Base-by-base conservation (phyloP, 2,797 vertebrate species). In the Phoxinus dragarum region DNA sequence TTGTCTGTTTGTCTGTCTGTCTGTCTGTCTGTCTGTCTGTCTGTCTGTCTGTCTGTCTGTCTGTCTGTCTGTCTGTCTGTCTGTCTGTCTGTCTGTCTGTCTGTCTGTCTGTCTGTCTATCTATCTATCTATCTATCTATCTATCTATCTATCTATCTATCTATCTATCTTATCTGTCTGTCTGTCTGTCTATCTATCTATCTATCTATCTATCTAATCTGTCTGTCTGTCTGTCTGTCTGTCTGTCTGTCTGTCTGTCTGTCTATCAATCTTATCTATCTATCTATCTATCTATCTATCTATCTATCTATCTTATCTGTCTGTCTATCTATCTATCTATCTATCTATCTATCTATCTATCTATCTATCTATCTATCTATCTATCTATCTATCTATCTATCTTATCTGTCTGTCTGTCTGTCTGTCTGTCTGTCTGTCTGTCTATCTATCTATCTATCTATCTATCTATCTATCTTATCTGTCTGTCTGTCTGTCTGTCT, bases 291-390 rank as follows among this genome's bases (percentile, higher is more conserved):
- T 49, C n/a, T 1, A 42, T n/a, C 23, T 6, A 72, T 72, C 23
- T 0, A 44, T 71, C 3, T 0, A 47, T 47, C 52, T 1, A 21
- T 54, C 17, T 0, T 0, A 17, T 17, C 47, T 0, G 5, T 49
- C 47, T 1, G 10, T 59, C 34, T 0, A 31, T 67, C 27, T 2
- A 36, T 4, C 42, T 40, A 9, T 44, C 38, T 19, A 40, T 40
- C 36, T 2, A n/a, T 42, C 68, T 5, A 42, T 42, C 17, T 3
- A 11, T 47, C 6, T 2, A 47, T 47, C 23, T 16, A 4, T 49
- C n/a, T 1, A 42, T n/a, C 23, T 6, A 72, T 72, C 23, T 0
- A 44, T 71, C 3, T 0, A 47, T 47, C 52, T 1, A 21, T 54
- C 17, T 0, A 49, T 49, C 47, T 0, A 17, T 17, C 47, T 0